These are phyloP conservation scores for Macquaria australasica DNA, from an alignment of 2,113 vertebrate genomes.

Conservation along the genomic window DNA sequence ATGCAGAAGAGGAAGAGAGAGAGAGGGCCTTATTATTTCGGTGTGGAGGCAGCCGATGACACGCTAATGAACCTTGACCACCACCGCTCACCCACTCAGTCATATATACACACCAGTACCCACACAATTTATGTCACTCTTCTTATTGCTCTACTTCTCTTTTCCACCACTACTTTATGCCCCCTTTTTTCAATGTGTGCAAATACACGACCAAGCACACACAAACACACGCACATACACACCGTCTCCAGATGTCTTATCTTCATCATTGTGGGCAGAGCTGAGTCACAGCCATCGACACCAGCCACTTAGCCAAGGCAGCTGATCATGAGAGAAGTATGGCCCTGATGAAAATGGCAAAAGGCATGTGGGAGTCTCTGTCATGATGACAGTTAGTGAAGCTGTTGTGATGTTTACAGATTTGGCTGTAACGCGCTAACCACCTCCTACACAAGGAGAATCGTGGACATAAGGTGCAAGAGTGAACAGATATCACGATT, in stretches of 20 bases:
- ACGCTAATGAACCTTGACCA: slow-evolving; percentile 86
- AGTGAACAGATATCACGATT: neutral
- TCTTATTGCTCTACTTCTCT: slow-evolving; percentile 51
- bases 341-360: slow-evolving; percentile 64
- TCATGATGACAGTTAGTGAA: slow-evolving; percentile 53
- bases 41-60: slow-evolving; percentile 83
- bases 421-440: slow-evolving; percentile 13
- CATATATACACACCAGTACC: slow-evolving; percentile 67
- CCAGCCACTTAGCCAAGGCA: slow-evolving; percentile 77
- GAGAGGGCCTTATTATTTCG: slow-evolving; percentile 80
- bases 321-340: slow-evolving; percentile 74
- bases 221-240: slow-evolving; percentile 4
- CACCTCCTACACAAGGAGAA: slow-evolving; percentile 37
- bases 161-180: slow-evolving; percentile 36
- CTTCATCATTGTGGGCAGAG: slow-evolving; percentile 75
- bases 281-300: slow-evolving; percentile 78
- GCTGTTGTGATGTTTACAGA: slow-evolving; percentile 55
- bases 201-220: slow-evolving; percentile 25
- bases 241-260: slow-evolving; percentile 75
- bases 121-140: slow-evolving; percentile 67
- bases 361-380: slow-evolving; percentile 64
- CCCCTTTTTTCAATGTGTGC: slow-evolving; percentile 14
- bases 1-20: slow-evolving; percentile 49
- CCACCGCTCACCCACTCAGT: slow-evolving; percentile 68
- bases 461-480: neutral